Percentiles rank a stretch among this genome's conserved stretches.
Conservation (phyloP, 2,888 invertebrate species). For the Melikaiella ostensackeni region DNA sequence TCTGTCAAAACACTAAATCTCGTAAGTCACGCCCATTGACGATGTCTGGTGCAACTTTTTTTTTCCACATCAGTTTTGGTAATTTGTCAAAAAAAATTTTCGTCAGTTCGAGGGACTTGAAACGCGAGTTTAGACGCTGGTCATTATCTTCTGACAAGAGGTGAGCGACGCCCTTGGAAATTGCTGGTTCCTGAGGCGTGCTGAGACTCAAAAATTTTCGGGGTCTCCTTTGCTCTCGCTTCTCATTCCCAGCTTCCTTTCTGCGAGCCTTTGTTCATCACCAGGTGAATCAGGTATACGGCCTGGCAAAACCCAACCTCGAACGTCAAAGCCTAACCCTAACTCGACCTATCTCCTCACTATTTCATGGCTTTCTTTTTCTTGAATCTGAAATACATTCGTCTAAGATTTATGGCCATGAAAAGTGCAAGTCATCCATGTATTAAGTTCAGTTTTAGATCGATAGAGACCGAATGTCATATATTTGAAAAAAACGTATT, state of each 20-base stretch:
- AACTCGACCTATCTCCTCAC: conserved; percentile 44
- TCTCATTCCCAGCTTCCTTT: conserved; percentile 37
- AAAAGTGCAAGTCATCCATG: conserved; percentile 12
- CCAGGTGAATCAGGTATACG: conserved; percentile 58
- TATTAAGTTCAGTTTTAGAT: background rate
- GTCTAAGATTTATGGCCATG: conserved; percentile 9
- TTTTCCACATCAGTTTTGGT: too few relatives aligned
- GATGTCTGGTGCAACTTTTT: background rate
- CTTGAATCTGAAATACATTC: conserved; percentile 13
- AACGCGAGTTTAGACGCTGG: background rate
- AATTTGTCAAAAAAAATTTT: background rate
- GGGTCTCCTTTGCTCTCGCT: conserved; percentile 12
- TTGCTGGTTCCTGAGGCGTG: conserved; percentile 33
- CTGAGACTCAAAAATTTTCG: background rate
- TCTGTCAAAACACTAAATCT: too few relatives aligned
- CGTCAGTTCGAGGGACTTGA: background rate
- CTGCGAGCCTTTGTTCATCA: conserved; percentile 48
- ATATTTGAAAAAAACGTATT: too few relatives aligned
- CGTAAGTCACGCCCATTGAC: background rate
- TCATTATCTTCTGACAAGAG: conserved; percentile 29
- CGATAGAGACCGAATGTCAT: background rate
- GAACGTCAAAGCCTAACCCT: conserved; percentile 52
- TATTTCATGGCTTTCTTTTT: conserved; percentile 3
- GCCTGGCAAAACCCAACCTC: conserved; percentile 57
- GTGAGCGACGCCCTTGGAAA: conserved; percentile 45